Conservation (phyloP, 2,888 invertebrate species). For the Merodon equestris region DNA sequence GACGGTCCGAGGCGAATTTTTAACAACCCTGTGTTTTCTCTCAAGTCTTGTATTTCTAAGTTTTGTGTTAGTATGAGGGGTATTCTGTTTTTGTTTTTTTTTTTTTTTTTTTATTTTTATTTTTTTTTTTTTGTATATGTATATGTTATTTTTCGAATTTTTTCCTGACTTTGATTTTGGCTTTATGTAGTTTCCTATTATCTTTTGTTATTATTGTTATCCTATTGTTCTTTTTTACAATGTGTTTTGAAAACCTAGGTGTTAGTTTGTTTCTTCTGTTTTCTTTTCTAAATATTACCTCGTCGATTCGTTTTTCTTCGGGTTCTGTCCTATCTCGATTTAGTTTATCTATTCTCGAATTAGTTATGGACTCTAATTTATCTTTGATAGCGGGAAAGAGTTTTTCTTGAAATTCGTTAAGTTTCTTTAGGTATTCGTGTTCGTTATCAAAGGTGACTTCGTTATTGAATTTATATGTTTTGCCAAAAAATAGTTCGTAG, state of each 20-base stretch:
- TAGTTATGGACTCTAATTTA: not conserved
- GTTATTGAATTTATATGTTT: constrained; percentile 28
- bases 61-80: not conserved
- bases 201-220: constrained; percentile 12
- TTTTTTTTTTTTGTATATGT: too few relatives aligned
- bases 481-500: constrained; percentile 32
- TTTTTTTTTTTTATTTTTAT: too few relatives aligned
- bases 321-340: constrained; percentile 44
- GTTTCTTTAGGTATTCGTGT: constrained; percentile 30
- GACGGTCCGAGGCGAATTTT: constrained; percentile 1
- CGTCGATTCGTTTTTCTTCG: constrained; percentile 19
- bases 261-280: constrained; percentile 13
- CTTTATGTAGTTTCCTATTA: constrained; percentile 15
- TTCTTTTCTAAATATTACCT: constrained; percentile 55
- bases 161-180: constrained; percentile 8
- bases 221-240: constrained; percentile 11
- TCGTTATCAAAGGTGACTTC: not conserved
- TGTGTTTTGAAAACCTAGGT: constrained; percentile 16
- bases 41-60: constrained; percentile 4
- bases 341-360: constrained; percentile 24
- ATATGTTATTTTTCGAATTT: not conserved
- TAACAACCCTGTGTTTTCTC: not conserved
- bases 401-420: constrained; percentile 42
- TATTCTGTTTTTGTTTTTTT: not conserved
- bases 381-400: constrained; percentile 36